Evolutionary conservation across 2,797 vertebrate genomes (phyloP).

Genomic region (Periophthalmus magnuspinnatus): DNA sequence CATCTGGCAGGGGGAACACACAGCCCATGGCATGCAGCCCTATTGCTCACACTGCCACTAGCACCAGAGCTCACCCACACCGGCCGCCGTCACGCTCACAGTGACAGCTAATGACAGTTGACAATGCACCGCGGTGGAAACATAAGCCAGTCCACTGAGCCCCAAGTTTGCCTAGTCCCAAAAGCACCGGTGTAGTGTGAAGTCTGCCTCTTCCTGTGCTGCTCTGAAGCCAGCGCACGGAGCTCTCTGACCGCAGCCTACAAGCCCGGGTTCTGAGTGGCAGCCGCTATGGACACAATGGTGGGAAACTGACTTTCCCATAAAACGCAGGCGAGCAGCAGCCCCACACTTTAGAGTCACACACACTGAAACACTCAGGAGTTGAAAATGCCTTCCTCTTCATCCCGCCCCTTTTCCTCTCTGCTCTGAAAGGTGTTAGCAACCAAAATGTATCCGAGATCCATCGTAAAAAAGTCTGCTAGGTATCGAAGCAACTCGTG

Average conservation of each 20-base stretch:
- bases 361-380: slow-evolving; percentile 66
- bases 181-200: slow-evolving; percentile 51
- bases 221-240: slow-evolving; percentile 47
- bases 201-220: slow-evolving; percentile 63
- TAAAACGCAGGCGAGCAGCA: slow-evolving; percentile 76
- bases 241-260: slow-evolving; percentile 37
- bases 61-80: slow-evolving; percentile 53
- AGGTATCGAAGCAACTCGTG: slow-evolving; percentile 74
- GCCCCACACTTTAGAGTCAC: slow-evolving; percentile 67
- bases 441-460: slow-evolving; percentile 57
- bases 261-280: slow-evolving; percentile 83
- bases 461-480: slow-evolving; percentile 78
- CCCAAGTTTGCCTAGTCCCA: slow-evolving; percentile 39
- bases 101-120: slow-evolving; percentile 50
- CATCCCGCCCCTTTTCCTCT: slow-evolving; percentile 69
- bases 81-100: slow-evolving; percentile 46
- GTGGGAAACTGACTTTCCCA: slow-evolving; percentile 86
- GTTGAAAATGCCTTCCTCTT: slow-evolving; percentile 67
- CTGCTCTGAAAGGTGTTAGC: slow-evolving; percentile 65
- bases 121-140: slow-evolving; percentile 39
- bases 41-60: slow-evolving; percentile 53
- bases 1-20: slow-evolving; percentile 81
- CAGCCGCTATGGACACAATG: slow-evolving; percentile 74
- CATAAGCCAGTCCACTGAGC: slow-evolving; percentile 34
- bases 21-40: slow-evolving; percentile 86